Percentiles rank a stretch among this genome's conserved stretches.
Evolutionary conservation across 2,113 vertebrate genomes (phyloP).

Genomic region (Crotalus viridis): DNA sequence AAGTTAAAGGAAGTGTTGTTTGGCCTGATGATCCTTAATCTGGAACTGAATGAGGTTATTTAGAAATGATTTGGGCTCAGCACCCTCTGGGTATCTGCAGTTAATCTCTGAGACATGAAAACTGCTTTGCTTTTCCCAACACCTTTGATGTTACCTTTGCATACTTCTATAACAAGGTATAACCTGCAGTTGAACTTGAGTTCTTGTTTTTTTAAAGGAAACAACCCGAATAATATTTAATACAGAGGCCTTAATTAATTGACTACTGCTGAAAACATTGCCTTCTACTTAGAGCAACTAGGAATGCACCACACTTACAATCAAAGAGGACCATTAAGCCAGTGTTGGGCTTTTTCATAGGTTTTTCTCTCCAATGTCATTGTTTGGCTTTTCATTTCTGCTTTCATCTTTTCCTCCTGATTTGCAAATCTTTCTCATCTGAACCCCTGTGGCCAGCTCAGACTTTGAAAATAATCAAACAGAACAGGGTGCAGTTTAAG

Average conservation of each 20-base stretch:
- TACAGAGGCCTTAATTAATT: not conserved
- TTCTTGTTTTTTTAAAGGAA: not conserved
- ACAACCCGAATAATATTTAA: not conserved
- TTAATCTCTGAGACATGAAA: not conserved
- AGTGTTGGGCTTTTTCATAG: slow-evolving; percentile 21
- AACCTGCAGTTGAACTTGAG: not conserved
- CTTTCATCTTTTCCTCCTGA: slow-evolving; percentile 32
- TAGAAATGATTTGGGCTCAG: slow-evolving; percentile 12
- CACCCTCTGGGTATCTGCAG: not conserved
- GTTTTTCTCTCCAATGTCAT: slow-evolving; percentile 55
- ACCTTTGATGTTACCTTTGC: not conserved
- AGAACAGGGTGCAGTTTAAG: slow-evolving; percentile 65
- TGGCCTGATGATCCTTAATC: not conserved
- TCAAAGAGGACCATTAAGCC: not conserved
- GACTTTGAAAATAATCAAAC: slow-evolving; percentile 67
- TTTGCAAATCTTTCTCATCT: slow-evolving; percentile 60
- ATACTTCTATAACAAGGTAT: not conserved
- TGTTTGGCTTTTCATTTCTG: slow-evolving; percentile 57
- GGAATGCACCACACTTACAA: slow-evolving; percentile 21
- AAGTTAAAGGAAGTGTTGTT: not conserved
- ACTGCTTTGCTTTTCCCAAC: not conserved
- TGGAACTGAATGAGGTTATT: not conserved
- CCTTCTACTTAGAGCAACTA: not conserved
- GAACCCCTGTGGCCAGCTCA: slow-evolving; percentile 47
- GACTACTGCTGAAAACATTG: not conserved